Evolutionary conservation across 1,140 invertebrate species (phyloP), one percentile per base, ranked within the genome.

Genomic region (Caerostris darwini): DNA sequence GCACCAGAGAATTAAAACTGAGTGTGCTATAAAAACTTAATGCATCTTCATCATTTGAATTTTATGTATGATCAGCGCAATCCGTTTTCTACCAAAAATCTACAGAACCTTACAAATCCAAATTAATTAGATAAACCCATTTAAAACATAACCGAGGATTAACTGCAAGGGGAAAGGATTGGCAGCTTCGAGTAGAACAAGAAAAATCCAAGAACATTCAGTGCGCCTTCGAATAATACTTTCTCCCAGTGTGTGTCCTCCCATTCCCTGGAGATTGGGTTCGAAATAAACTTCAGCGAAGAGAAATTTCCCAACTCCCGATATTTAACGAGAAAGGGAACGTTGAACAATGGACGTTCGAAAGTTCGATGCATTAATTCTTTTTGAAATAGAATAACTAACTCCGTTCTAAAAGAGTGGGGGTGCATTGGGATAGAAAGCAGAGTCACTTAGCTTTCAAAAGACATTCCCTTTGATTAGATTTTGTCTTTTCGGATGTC

Each of bases 281-380:
- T 50, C 71, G 34, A 77, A 77, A 77, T 77, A 77, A 77, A 77
- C 71, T 77, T 77, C 3, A 2, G 5, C 19, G 71, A 50, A 77
- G 69, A 71, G 71, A 50, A 77, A 77, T 77, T 77, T 5, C 53
- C 71, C 71, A 77, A 77, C 71, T 77, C 34, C 50, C 10, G 71
- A 77, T 77, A 77, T 77, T 77, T 77, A 14, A 10, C 34, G 71
- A 12, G 19, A 53, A 77, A 53, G 71, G 71, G 34, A 77, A 10
- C 8, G 19, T 77, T 12, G 8, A 77, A 77, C 71, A 77, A 77
- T 77, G 34, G 34, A 53, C 71, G 71, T 77, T 77, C 8, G 71
- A 77, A 77, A 77, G 71, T 77, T 77, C 71, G 71, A 77, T 12
- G 71, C 71, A 77, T 77, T 77, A 77, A 77, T 77, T 77, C 71